Evolutionary conservation across 2,797 vertebrate species (phyloP), one percentile per base, ranked within the genome.

Genomic region (Menidia menidia): DNA sequence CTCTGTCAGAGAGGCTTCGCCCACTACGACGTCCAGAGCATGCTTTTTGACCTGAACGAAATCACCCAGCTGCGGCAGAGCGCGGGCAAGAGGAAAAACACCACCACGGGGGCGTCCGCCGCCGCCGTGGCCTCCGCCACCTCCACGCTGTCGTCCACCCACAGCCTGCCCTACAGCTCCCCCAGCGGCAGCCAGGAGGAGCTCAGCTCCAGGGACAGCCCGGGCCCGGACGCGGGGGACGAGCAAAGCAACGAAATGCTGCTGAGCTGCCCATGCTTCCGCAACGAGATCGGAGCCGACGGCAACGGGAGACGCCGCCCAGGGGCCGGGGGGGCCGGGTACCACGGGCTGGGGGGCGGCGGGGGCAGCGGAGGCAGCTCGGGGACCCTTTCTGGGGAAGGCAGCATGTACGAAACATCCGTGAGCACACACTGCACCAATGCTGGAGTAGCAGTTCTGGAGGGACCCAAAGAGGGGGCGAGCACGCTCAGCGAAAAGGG

Each of bases 141-240:
- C 25, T 94, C 97, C 86, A 96, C 97, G 13, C 94, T 98, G 71
- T 97, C 97, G 3, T 96, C 96, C 87, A 97, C 96, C 73, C 93
- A 94, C 75, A 94, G 93, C 70, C 87, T 93, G 79, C 86, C 93
- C 73, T 97, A 97, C 84, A 97, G 96, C 92, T 98, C 97, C 74
- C 97, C 97, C 0, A 95, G 96, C 81, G 96, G 97, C 74, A 99
- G 97, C 88, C 98, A 96, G 13, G 98, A 99, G 85, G 97, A 99
- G 79, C 94, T 99, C 80, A 96, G 90, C 82, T 94, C 93, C n/a
- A 95, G 96, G 86, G 96, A 97, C 75, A 96, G 92, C 85, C 96
- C 96, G 16, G 78, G 94, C 70, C 91, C 96, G 88, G 97, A 98
- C 0, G 93, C 93, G 3, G 87, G 80, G 51, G 96, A 98, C 0